Base-by-base conservation (phyloP, 2,888 invertebrate genomes). In the Zaprionus bogoriensis region DNA sequence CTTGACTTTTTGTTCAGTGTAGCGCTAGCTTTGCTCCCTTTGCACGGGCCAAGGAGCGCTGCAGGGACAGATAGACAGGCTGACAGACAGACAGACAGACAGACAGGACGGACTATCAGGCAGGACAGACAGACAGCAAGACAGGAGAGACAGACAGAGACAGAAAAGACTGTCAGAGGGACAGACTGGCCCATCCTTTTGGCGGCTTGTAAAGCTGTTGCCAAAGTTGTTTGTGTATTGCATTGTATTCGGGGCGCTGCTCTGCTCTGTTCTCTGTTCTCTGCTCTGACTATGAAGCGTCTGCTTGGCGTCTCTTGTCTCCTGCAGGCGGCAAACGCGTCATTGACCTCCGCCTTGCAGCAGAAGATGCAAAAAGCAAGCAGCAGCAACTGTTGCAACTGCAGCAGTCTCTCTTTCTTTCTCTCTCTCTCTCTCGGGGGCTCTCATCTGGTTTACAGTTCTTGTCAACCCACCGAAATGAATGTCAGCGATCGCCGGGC, bases 311-410 rank as follows among this genome's bases (percentile, higher is more conserved):
- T 27, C 59, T 62, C 52, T 64, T 51, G 71, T 60, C 71, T 67
- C 54, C 48, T 65, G 51, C 50, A 48, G 67, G 62, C 67, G 46
- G 25, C 19, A n/a, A 46, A 57, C 67, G 63, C 78, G 78, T 78
- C 78, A 78, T 78, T 78, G 78, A 78, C 78, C 78, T 67, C 65
- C n/a, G n/a, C n/a, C n/a, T n/a, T n/a, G n/a, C n/a, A 27, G 32
- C 32, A 2, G 14, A 36, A 36, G 32, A 14, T 36, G 32, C 32
- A 51, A 50, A 45, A 27, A 32, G 22, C 36, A 45, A 36, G 20
- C 41, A 28, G 17, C 58, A 19, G 30, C 48, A 48, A 50, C 28
- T 20, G 39, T 41, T 39, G 52, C 61, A 54, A 38, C 36, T 47
- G 46, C 50, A 32, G 23, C 36, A 22, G 22, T 25, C 55, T 23